Percentiles rank a stretch among this genome's conserved stretches.
These are phyloP conservation scores for Tympanoctomys barrerae DNA, from an alignment of 2,797 vertebrate genomes.

Conservation along the genomic window DNA sequence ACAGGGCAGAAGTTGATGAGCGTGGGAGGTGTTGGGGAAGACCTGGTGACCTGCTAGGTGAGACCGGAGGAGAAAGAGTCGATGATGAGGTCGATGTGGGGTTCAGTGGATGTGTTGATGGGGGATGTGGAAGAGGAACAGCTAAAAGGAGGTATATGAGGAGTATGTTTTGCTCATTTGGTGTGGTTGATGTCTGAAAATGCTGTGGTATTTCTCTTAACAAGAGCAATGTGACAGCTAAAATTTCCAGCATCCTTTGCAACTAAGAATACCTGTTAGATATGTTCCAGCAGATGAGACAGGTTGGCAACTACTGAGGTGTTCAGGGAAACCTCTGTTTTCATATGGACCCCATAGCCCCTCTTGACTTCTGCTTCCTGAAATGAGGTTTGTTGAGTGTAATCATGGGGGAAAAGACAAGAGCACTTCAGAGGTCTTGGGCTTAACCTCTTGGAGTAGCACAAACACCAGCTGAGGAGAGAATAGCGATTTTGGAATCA, in stretches of 20 bases:
- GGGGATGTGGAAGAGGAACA: not conserved
- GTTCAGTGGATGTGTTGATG: not conserved
- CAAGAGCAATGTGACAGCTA: not conserved
- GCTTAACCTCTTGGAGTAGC: not conserved
- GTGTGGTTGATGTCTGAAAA: not conserved
- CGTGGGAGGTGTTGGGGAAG: conserved; percentile 33
- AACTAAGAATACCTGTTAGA: not conserved
- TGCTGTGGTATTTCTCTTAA: not conserved
- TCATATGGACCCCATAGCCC: not conserved
- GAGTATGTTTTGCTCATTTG: not conserved
- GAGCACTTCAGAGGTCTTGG: not conserved
- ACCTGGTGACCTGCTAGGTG: not conserved
- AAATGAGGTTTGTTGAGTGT: not conserved
- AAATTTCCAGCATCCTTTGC: not conserved
- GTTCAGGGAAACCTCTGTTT: not conserved
- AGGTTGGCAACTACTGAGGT: not conserved
- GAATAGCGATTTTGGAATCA: not conserved
- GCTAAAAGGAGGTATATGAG: not conserved
- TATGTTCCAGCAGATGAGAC: not conserved
- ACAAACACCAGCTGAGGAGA: not conserved
- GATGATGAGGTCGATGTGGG: not conserved
- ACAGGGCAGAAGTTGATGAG: not conserved
- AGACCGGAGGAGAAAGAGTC: not conserved
- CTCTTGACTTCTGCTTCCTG: not conserved
- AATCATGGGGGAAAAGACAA: not conserved